Base-by-base conservation (phyloP, 2,113 vertebrate genomes). In the Microtus ochrogaster region DNA sequence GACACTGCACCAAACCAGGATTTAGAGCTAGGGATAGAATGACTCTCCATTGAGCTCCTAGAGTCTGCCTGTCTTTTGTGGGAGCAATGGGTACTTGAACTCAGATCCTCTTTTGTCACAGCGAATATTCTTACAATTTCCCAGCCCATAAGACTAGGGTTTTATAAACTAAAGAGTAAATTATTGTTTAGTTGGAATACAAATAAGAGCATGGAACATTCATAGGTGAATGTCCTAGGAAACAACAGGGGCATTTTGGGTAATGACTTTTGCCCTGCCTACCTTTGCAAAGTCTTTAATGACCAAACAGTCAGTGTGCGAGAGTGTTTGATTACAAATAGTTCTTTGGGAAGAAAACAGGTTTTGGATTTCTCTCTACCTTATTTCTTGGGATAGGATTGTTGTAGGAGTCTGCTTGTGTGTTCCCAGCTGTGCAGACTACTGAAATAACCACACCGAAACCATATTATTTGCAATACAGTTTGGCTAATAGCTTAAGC, bases 281-380 rank as follows among this genome's bases (percentile, higher is more conserved):
- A 55, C 28, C 44, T 26, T 92, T 49, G 68, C 28, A 28, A 4
- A 36, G 77, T 22, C 21, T 26, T 86, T 49, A 28, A 10, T 52
- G 2, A 12, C 17, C 55, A 68, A 26, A 24, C 9, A 24, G 13
- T 19, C 16, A 16, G 0, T 0, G 8, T 3, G 7, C 1, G 2
- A 44, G 12, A 9, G 14, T 13, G 26, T 7, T 61, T 77, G 52
- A 41, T 26, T 11, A 26, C 2, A 52, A 33, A 7, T 9, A 65
- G 11, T 0, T 17, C 30, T 47, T 21, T 30, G 7, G 14, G 10
- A 1, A 4, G 36, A 72, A 10, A 22, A 0, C 3, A 3, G 22
- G 58, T 19, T 72, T 72, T n/a, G 70, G 17, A 72, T 39, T n/a
- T 19, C 6, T 39, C 17, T 39, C 36, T 72, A n/a, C 36, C 19